Base-by-base conservation (phyloP, 2,888 invertebrate genomes). In the Phengaris arion region DNA sequence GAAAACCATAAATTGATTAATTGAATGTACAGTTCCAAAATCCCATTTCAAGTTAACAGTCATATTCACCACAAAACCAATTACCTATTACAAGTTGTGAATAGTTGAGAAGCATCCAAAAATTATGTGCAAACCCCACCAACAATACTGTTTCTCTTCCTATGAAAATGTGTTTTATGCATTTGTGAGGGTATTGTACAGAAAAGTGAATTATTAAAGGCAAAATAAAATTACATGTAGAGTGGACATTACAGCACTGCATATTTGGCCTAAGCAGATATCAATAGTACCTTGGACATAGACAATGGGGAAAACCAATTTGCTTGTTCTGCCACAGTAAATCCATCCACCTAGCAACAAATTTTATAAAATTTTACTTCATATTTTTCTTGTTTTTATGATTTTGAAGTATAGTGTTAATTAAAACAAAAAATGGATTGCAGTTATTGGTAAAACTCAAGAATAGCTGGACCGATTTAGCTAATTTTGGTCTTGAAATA, bases 281-380 rank as follows among this genome's bases (percentile, higher is more conserved):
- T 51, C 75, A 73, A 80, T 81, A 82, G 84, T 91, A 89, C 90
- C 92, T 91, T 85, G 79, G 57, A 81, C 77, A 74, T 82, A 79
- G 85, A 77, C 84, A 82, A 88, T 81, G 76, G 89, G 89, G 79
- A 86, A 85, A 79, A 92, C 85, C 77, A 82, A 84, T 83, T 86
- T 85, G 82, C 81, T 80, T 78, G 85, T 89, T 85, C 87, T 87
- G 85, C 87, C 85, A 91, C 91, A 92, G 91, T 90, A 91, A 82
- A 89, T 84, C 90, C 88, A 91, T 82, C 84, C 81, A 82, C 89
- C 91, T 92, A 85, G 82, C 81, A 81, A 83, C 79, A 85, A 78
- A 83, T 86, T 84, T 79, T 64, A 51, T 48, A 35, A 68, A 51
- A 68, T 74, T 22, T 51, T 74, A 9, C n/a, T 35, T 68, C 6